Conservation (phyloP, 2,113 vertebrate species). For the Cyprinodon variegatus region DNA sequence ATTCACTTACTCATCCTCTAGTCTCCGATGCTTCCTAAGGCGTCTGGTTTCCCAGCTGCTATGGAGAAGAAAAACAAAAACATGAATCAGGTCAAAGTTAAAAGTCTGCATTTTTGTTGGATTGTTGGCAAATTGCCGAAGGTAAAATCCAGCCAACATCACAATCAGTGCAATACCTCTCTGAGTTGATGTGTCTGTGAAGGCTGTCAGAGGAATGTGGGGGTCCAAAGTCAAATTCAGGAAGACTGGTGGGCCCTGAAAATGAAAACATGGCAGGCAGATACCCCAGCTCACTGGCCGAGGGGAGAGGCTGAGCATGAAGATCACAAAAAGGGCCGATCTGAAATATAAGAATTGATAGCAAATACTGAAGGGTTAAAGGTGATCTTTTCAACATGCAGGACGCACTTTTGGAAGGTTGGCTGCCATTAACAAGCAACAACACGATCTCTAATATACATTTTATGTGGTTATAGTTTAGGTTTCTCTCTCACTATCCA, state of each 20-base stretch:
- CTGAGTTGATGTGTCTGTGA: conserved; percentile 45
- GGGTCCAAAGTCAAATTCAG: conserved; percentile 66
- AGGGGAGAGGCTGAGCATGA: conserved; percentile 67
- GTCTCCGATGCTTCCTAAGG: conserved; percentile 78
- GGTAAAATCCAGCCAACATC: background rate
- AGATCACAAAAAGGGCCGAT: conserved; percentile 12
- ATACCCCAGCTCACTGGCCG: conserved; percentile 61
- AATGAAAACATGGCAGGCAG: conserved; percentile 72
- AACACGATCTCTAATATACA: background rate
- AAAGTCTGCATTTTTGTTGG: background rate
- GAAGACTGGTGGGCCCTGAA: conserved; percentile 58
- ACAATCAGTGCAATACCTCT: conserved; percentile 54
- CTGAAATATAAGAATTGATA: conserved; percentile 4
- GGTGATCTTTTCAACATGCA: background rate
- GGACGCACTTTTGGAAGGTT: background rate
- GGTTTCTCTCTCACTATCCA: background rate
- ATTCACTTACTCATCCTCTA: conserved; percentile 76
- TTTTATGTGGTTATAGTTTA: background rate
- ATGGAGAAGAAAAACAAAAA: background rate
- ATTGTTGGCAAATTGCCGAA: background rate
- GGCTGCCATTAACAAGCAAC: conserved; percentile 2
- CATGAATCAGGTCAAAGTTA: background rate
- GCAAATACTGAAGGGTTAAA: conserved; percentile 2
- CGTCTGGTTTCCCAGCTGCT: conserved; percentile 79
- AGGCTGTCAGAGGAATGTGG: conserved; percentile 45